A percentile compares a stretch with the other conserved stretches of the same genome.
Evolutionary conservation across 1,140 invertebrate species (phyloP).

Genomic region (Ladona fulva): DNA sequence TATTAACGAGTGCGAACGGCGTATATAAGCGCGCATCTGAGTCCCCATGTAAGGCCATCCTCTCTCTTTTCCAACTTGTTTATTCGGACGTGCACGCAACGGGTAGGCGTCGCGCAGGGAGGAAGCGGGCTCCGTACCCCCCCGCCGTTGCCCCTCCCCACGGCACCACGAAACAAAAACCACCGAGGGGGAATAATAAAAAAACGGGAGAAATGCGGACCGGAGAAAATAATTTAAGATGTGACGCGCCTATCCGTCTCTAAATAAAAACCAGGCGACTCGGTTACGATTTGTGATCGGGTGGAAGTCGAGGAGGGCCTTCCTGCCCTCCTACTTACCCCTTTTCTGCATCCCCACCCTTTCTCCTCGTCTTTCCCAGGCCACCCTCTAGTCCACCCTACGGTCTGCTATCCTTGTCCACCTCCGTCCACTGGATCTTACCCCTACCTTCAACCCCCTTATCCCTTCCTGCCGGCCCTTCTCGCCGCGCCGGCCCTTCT

Average conservation of each 20-base stretch:
- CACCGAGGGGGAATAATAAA: background rate
- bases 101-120: too few species aligned
- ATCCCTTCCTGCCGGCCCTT: background rate
- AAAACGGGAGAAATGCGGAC: background rate
- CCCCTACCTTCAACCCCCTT: background rate
- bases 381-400: too few species aligned
- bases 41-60: too few species aligned
- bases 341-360: background rate
- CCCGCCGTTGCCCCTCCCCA: too few species aligned
- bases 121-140: too few species aligned
- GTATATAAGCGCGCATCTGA: too few species aligned
- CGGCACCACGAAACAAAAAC: too few species aligned
- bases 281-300: background rate
- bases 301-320: too few species aligned
- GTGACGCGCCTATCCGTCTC: constrained; percentile 1
- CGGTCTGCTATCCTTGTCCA: background rate
- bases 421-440: background rate
- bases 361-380: background rate
- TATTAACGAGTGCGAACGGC: too few species aligned
- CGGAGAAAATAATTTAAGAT: background rate
- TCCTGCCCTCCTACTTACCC: background rate
- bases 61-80: too few species aligned
- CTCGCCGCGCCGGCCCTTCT: background rate
- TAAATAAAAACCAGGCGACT: background rate
- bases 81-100: too few species aligned